Evolutionary conservation across 2,113 vertebrate species (phyloP).

Genomic region (Falcunculus frontatus): DNA sequence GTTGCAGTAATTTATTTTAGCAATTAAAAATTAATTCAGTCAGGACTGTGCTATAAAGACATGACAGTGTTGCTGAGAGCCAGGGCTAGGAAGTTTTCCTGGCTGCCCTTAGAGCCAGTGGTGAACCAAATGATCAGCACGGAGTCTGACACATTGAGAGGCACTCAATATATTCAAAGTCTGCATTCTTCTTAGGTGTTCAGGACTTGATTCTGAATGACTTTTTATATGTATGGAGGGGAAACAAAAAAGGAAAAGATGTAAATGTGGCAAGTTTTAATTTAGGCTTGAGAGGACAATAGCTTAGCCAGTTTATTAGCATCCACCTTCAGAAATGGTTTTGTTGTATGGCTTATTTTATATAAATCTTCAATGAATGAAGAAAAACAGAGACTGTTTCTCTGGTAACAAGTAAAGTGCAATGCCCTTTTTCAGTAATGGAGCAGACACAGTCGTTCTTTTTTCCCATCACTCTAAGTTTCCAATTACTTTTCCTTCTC

Average conservation of each 20-base stretch:
- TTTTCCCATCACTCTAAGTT: not conserved
- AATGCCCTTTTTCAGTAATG: not conserved
- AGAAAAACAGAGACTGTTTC: not conserved
- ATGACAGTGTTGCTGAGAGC: not conserved
- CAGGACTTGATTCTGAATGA: not conserved
- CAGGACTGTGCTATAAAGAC: not conserved
- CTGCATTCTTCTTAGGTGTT: not conserved
- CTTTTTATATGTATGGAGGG: not conserved
- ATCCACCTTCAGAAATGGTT: not conserved
- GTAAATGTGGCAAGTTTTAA: not conserved
- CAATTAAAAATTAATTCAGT: not conserved
- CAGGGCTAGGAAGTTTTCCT: not conserved
- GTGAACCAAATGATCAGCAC: not conserved
- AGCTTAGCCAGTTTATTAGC: not conserved
- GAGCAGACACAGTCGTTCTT: not conserved
- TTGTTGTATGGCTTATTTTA: not conserved
- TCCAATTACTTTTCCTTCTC: not conserved
- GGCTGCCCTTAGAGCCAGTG: not conserved
- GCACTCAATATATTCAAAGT: not conserved
- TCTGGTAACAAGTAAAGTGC: not conserved
- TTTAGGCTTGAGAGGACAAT: not conserved
- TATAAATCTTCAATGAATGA: not conserved
- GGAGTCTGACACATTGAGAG: not conserved
- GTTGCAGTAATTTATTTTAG: conserved; percentile 3
- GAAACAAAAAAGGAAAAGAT: not conserved